These are phyloP conservation scores for Sphecodes monilicornis DNA, from an alignment of 2,888 invertebrate genomes.

Conservation along the genomic window DNA sequence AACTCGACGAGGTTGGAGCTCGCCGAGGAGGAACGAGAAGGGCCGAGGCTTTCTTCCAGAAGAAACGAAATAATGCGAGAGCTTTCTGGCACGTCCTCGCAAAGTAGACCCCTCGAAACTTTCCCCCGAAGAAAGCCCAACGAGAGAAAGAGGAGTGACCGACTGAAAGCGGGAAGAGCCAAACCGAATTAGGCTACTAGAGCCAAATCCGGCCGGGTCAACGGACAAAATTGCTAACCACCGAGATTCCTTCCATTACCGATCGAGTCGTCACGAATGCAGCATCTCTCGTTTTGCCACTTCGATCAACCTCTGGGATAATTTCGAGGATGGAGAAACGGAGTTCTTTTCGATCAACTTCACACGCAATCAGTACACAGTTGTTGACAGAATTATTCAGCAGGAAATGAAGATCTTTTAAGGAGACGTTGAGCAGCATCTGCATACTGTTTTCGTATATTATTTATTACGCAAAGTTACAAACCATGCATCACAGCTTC, in stretches of 20 bases:
- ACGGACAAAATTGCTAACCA: slow-evolving; percentile 40
- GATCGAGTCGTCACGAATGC: not conserved
- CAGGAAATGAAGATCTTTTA: not conserved
- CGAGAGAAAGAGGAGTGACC: slow-evolving; percentile 8
- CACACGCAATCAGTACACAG: too few relatives aligned
- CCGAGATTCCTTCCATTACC: slow-evolving; percentile 31
- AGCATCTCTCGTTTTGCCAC: not conserved
- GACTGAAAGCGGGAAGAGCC: slow-evolving; percentile 21
- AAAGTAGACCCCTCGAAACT: slow-evolving; percentile 70
- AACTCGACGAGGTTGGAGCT: slow-evolving; percentile 21
- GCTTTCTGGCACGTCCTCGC: slow-evolving; percentile 64
- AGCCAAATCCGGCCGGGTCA: slow-evolving; percentile 33
- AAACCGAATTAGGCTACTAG: slow-evolving; percentile 57
- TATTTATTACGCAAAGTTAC: not conserved
- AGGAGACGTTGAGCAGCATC: not conserved
- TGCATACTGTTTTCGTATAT: not conserved
- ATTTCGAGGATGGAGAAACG: not conserved
- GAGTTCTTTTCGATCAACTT: too few relatives aligned
- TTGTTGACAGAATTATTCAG: too few relatives aligned
- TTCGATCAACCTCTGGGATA: too few relatives aligned
- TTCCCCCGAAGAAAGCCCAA: slow-evolving; percentile 26
- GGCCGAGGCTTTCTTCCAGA: slow-evolving; percentile 56
- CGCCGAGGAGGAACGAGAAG: slow-evolving; percentile 47
- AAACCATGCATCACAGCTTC: not conserved
- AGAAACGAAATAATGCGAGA: slow-evolving; percentile 72